Evolutionary conservation across 2,888 invertebrate species (phyloP), one percentile per base, ranked within the genome.

Genomic region (Leucophenga montana): DNA sequence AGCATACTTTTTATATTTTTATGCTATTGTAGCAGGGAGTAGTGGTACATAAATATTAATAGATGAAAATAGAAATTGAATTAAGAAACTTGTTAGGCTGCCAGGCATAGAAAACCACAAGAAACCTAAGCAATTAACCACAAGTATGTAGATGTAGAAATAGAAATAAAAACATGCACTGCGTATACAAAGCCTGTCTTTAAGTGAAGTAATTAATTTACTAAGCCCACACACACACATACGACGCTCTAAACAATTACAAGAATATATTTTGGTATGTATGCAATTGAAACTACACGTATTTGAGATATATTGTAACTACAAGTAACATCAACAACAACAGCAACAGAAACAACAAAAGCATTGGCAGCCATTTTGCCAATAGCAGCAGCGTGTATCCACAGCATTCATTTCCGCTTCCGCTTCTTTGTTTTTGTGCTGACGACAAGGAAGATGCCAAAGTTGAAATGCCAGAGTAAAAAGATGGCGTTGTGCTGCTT

Each of bases 121-220:
- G 39, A 39, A 39, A 39, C 39, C 11, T 39, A 39, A 11, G 9
- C 39, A 39, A 39, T 3, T 8, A 39, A 39, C 39, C 8, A 39
- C 39, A 39, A 39, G 8, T 11, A n/a, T n/a, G n/a, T n/a, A n/a
- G n/a, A n/a, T n/a, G n/a, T 11, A 3, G 1, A 39, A 39, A 3
- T 1, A 39, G 8, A 39, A 39, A 39, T 39, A 11, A 39, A 39
- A 11, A 39, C 39, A 39, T 8, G 39, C 39, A 8, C 11, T 11
- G 11, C 39, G 8, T 39, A 39, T 39, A 39, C 39, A 39, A 39
- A 39, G 39, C 22, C 20, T 18, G 11, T 5, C 56, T 71, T 77
- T 77, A 72, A 76, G 73, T 82, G 72, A 75, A 80, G 82, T 83
- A 83, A 83, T 81, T 81, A 82, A 83, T 81, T 83, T 80, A 71